Evolutionary conservation across 2,113 vertebrate genomes (phyloP).

Genomic region (Xenopus borealis): DNA sequence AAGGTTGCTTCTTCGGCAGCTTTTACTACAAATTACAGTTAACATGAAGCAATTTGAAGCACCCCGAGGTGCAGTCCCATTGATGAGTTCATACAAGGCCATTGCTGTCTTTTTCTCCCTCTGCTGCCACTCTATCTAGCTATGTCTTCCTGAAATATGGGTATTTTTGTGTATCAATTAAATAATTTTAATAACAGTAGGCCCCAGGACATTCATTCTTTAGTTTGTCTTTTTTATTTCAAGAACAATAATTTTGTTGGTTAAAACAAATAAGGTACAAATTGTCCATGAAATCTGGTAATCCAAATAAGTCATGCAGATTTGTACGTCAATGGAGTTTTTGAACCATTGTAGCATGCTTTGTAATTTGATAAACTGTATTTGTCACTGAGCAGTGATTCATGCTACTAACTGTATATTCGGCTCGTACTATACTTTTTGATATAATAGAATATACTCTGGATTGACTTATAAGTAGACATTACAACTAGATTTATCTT

Average conservation of each 20-base stretch:
- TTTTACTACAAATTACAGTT: slow-evolving; percentile 12
- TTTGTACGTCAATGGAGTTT: slow-evolving; percentile 12
- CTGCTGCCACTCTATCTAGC: slow-evolving; percentile 1
- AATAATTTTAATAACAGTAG: not conserved
- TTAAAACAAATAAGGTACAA: too few relatives aligned
- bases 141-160: slow-evolving; percentile 7
- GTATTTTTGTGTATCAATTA: slow-evolving; percentile 33
- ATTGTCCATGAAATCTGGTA: too few relatives aligned
- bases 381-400: not conserved
- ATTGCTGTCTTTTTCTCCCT: slow-evolving; percentile 3
- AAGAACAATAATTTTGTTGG: too few relatives aligned
- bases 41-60: slow-evolving; percentile 10
- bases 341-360: not conserved
- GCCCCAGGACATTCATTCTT: too few relatives aligned
- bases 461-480: too few relatives aligned
- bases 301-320: not conserved
- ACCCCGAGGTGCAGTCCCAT: slow-evolving; percentile 13
- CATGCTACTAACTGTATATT: too few relatives aligned
- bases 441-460: too few relatives aligned
- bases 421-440: too few relatives aligned
- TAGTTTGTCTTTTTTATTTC: too few relatives aligned
- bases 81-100: slow-evolving; percentile 14
- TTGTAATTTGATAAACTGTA: slow-evolving; percentile 14
- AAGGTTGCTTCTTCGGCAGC: slow-evolving; percentile 24
- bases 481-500: too few relatives aligned